Evolutionary conservation across 1,140 invertebrate genomes (phyloP), one percentile per base, ranked within the genome.

Genomic region (Rhizoglyphus robini): DNA sequence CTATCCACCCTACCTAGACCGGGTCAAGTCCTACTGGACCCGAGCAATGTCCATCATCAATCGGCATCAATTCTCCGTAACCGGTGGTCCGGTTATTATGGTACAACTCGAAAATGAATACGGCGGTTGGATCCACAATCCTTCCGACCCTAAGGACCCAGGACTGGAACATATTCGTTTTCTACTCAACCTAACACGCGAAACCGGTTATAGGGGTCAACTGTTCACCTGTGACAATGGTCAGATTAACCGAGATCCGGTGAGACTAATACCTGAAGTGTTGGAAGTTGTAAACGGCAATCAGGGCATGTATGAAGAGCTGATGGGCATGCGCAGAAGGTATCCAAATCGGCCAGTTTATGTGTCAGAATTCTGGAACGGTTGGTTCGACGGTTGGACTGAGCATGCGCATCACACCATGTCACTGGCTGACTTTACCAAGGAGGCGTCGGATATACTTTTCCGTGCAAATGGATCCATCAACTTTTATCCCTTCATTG

Each of bases 11-110:
- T 41, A 11, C 18, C 8, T 41, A 18, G 36, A 41, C 18, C 36
- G 36, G 8, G 36, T 41, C 8, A 41, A 41, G 8, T 18, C 8
- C 8, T 51, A 51, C 25, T 51, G 25, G 15, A 27, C 5, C 11
- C 15, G 25, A 8, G 49, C 59, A 29, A 60, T 69, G 15, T 11
- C 15, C 5, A 51, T 51, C 25, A 25, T 51, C 48, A 51, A 51
- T n/a, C 15, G 25, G 8, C 25, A n/a, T 51, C 48, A 51, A 51
- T 51, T 51, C 20, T 8, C 48, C 23, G 38, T 48, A 32, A 68
- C 69, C 70, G 77, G 77, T 48, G 77, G 77, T 4, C 74, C 76
- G 13, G 70, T 78, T 3, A 70, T 78, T 15, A 74, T 74, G 70
- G 73, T 78, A n/a, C 70, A 71, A 61, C 36, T 72, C 31, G 71